Evolutionary conservation across 2,888 invertebrate species (phyloP), one percentile per base, ranked within the genome.

Genomic region (Chymomyza procnemis): DNA sequence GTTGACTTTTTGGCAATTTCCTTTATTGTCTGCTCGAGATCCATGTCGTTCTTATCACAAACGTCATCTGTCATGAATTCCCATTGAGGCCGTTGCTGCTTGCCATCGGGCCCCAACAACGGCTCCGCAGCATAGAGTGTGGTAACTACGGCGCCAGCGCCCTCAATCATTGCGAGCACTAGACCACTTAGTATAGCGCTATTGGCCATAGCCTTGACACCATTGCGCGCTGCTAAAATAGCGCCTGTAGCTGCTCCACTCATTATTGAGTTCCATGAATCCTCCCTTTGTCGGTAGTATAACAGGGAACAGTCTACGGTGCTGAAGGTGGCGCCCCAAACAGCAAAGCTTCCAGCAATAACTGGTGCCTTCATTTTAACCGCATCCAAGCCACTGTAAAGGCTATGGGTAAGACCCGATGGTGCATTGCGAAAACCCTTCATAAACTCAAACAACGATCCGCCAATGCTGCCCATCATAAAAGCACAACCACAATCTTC

Each of bases 401-500:
- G 26, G 0, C 86, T 67, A 1, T 84, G 85, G 8, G 67, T 12
- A 4, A 83, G 1, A 1, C 83, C 83, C 1, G 69, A 14, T 0
- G 83, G 83, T 0, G 83, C 72, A 60, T 83, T 81, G 4, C 85
- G 74, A 21, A 83, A 83, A 22, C 83, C 83, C 63, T 75, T 68
- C 60, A 75, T 58, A 61, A 55, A 75, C 67, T 83, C 78, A 55
- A 83, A 84, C 54, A 83, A 50, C n/a, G 76, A 75, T 4, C 83
- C 84, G 4, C 85, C 85, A 18, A 83, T 75, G 47, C 66, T 61
- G 54, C 83, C 83, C 84, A 83, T 83, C 69, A 83, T 64, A 48
- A 83, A 83, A 21, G 85, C 85, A 60, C 83, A 85, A n/a, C 83
- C 83, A 55, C 81, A 81, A 58, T 85, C 83, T 71, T 83, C 83